Evolutionary conservation across 2,113 vertebrate species (phyloP).

Genomic region (Girardinichthys multiradiatus): DNA sequence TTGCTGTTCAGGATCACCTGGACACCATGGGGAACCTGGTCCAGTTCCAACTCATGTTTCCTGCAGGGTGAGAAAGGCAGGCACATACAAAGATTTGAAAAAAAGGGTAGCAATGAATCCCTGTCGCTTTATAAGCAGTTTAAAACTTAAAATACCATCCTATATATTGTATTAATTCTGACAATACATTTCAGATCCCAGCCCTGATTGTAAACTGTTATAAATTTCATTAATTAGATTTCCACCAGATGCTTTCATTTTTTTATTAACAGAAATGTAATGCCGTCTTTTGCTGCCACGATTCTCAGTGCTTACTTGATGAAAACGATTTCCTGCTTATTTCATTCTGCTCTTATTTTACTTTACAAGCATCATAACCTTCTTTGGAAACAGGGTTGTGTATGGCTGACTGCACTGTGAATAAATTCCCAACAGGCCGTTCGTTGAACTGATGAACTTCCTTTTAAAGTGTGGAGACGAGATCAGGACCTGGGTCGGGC

Average conservation of each 20-base stretch:
- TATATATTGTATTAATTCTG: too few species aligned
- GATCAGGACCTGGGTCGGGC: conserved; percentile 85
- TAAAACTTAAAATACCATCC: too few species aligned
- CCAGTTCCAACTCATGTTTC: conserved; percentile 93
- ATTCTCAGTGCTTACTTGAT: too few species aligned
- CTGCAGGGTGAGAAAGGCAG: conserved; percentile 86
- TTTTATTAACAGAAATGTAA: not conserved
- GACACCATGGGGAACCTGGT: conserved; percentile 93
- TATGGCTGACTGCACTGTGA: not conserved
- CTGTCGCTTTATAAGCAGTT: too few species aligned
- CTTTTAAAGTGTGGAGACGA: conserved; percentile 90
- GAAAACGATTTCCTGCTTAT: not conserved
- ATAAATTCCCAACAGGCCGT: conserved; percentile 80
- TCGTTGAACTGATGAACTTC: conserved; percentile 93
- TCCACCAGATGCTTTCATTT: not conserved
- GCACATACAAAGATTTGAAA: not conserved
- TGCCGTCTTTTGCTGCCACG: too few species aligned
- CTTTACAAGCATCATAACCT: too few species aligned
- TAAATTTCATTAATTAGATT: not conserved
- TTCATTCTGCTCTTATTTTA: not conserved
- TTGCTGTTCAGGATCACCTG: conserved; percentile 86
- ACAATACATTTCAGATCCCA: too few species aligned
- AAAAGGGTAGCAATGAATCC: too few species aligned
- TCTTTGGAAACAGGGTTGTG: not conserved
- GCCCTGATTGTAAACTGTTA: too few species aligned